A percentile compares a stretch with the other conserved stretches of the same genome.
Evolutionary conservation across 2,113 vertebrate species (phyloP).

Genomic region (Brachyhypopomus occidentalis): DNA sequence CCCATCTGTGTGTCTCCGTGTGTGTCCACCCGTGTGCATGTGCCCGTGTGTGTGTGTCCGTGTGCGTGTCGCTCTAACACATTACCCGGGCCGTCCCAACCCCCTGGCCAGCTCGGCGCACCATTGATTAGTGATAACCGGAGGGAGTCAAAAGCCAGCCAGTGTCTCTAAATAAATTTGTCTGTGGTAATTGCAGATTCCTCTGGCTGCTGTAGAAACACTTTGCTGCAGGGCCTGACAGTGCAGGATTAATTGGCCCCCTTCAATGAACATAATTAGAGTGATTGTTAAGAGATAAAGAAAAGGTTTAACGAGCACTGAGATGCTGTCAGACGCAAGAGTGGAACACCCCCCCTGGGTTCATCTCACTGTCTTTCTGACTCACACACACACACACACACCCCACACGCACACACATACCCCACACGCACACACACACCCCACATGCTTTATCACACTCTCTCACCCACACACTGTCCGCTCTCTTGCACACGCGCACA

Average conservation of each 20-base stretch:
- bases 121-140: conserved; percentile 85
- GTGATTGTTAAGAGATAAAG: conserved; percentile 85
- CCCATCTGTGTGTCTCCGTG: background rate
- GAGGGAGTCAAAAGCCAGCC: conserved; percentile 79
- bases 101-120: conserved; percentile 67
- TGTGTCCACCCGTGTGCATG: conserved; percentile 20
- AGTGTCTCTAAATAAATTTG: conserved; percentile 87
- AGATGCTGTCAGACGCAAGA: conserved; percentile 65
- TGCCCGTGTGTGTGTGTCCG: background rate
- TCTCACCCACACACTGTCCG: too few species aligned
- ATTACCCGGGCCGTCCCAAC: conserved; percentile 53
- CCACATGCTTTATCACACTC: too few species aligned
- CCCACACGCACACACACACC: too few species aligned
- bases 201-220: conserved; percentile 81
- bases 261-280: conserved; percentile 86
- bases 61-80: background rate
- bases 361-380: conserved; percentile 38
- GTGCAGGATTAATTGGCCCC: conserved; percentile 87
- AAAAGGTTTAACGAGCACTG: conserved; percentile 79
- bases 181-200: conserved; percentile 85
- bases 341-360: conserved; percentile 57
- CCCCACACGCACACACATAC: background rate
- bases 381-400: conserved; percentile 32
- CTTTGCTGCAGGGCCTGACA: conserved; percentile 81
- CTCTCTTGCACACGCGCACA: too few species aligned